Percentiles rank a stretch among this genome's conserved stretches.
Conservation (phyloP, 2,113 vertebrate species). For the Pundamilia nyererei region DNA sequence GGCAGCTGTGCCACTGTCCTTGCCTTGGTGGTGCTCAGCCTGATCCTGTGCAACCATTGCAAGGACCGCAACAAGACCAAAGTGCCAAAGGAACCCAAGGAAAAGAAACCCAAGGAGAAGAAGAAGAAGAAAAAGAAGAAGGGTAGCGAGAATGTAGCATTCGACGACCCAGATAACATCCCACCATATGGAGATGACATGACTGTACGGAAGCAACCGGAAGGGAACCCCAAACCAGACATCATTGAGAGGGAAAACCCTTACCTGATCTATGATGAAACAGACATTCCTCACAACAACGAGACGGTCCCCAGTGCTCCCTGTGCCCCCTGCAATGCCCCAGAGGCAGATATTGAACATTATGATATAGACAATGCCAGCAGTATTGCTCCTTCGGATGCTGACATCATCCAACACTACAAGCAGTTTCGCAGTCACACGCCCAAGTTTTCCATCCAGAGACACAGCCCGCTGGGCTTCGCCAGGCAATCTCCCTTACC, state of each 20-base stretch:
- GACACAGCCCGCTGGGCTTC: conserved; percentile 92
- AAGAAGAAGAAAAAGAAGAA: conserved; percentile 98
- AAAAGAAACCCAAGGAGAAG: conserved; percentile 90
- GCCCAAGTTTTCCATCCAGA: conserved; percentile 94
- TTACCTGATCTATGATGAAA: conserved; percentile 94
- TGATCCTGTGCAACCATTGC: conserved; percentile 94
- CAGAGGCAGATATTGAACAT: conserved; percentile 87
- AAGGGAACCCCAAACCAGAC: conserved; percentile 95
- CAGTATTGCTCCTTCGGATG: conserved; percentile 95
- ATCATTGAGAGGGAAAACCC: conserved; percentile 97
- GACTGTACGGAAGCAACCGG: conserved; percentile 92
- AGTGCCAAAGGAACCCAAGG: conserved; percentile 74
- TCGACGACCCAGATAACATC: conserved; percentile 92
- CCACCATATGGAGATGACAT: conserved; percentile 91
- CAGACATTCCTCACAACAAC: conserved; percentile 76
- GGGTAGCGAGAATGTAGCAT: conserved; percentile 93
- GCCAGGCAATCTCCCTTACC: conserved; percentile 91
- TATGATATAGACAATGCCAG: conserved; percentile 98
- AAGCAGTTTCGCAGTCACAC: conserved; percentile 96
- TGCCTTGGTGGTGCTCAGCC: conserved; percentile 85
- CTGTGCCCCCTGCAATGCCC: conserved; percentile 76
- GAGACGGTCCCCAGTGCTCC: conserved; percentile 90
- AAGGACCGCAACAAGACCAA: conserved; percentile 77
- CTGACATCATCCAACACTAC: conserved; percentile 96
- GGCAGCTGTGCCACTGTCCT: conserved; percentile 88